phyloP scores from a whole-genome alignment of 1,140 invertebrate species.

The honey bee (Apis mellifera) region DNA sequence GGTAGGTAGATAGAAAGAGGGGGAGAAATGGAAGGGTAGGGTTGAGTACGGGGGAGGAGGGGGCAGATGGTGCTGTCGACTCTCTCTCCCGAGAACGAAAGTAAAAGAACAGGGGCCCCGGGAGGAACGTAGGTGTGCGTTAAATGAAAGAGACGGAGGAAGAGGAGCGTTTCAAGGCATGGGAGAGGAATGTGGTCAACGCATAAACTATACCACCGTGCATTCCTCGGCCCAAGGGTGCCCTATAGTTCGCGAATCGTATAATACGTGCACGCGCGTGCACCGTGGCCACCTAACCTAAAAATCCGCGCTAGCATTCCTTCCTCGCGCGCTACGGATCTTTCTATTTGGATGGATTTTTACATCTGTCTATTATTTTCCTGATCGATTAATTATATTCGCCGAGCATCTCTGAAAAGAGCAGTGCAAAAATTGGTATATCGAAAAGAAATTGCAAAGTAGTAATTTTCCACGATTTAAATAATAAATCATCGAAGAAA shows the following conservation, averaged over 20 bases:
- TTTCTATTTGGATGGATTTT: no score
- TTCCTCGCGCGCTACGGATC: no score
- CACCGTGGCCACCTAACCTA: slow-evolving; percentile 30
- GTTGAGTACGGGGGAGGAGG: neutral
- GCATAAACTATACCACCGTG: slow-evolving; percentile 79
- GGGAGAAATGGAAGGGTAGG: neutral
- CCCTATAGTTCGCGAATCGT: slow-evolving; percentile 73
- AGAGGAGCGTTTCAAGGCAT: slow-evolving; percentile 76
- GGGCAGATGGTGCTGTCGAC: slow-evolving; percentile 9
- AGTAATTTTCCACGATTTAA: no score
- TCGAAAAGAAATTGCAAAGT: no score
- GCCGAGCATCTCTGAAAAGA: no score
- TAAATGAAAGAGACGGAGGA: slow-evolving; percentile 72
- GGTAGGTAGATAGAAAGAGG: neutral
- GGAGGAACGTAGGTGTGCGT: slow-evolving; percentile 70
- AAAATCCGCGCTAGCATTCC: neutral
- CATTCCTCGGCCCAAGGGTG: slow-evolving; percentile 74
- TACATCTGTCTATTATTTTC: no score
- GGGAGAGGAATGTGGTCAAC: slow-evolving; percentile 80
- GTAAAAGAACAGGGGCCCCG: slow-evolving; percentile 53
- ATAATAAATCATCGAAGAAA: no score
- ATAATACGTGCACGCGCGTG: slow-evolving; percentile 39
- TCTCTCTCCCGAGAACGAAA: slow-evolving; percentile 61
- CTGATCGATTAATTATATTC: no score
- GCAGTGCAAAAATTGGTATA: no score